Evolutionary conservation across 2,113 vertebrate species (phyloP).

Genomic region (Panthera leo): DNA sequence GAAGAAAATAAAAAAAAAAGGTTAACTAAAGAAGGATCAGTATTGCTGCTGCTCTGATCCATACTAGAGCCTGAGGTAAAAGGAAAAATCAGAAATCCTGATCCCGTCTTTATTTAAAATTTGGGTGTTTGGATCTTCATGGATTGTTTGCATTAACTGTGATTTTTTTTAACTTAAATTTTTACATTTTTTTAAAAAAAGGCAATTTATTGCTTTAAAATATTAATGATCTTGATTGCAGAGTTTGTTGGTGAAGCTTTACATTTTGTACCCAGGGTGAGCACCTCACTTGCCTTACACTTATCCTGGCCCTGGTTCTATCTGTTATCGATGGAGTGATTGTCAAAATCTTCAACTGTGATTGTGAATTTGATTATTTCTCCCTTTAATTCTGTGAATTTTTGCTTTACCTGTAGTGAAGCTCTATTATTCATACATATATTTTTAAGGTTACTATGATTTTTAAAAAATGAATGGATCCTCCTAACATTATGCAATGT

Average conservation of each 20-base stretch:
- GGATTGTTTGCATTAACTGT: neutral
- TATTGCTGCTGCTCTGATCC: neutral
- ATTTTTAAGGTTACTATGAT: neutral
- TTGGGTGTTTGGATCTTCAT: neutral
- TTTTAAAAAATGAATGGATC: neutral
- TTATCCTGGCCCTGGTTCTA: neutral
- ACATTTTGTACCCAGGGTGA: neutral
- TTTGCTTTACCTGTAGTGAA: neutral
- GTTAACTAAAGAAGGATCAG: neutral
- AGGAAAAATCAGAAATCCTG: neutral
- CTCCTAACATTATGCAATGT: neutral
- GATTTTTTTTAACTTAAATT: neutral
- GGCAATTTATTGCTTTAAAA: neutral
- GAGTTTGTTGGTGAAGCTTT: neutral
- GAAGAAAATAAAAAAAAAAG: neutral
- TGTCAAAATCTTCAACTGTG: neutral
- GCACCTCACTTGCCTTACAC: no score
- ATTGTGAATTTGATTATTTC: neutral
- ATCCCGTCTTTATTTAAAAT: neutral
- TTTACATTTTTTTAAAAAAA: neutral
- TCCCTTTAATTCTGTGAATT: neutral
- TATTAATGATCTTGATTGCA: neutral
- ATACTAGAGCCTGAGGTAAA: neutral
- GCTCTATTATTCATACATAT: neutral
- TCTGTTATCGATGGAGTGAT: neutral